Evolutionary conservation across 2,797 vertebrate genomes (phyloP), one percentile per base, ranked within the genome.

Genomic region (Pygocentrus nattereri): DNA sequence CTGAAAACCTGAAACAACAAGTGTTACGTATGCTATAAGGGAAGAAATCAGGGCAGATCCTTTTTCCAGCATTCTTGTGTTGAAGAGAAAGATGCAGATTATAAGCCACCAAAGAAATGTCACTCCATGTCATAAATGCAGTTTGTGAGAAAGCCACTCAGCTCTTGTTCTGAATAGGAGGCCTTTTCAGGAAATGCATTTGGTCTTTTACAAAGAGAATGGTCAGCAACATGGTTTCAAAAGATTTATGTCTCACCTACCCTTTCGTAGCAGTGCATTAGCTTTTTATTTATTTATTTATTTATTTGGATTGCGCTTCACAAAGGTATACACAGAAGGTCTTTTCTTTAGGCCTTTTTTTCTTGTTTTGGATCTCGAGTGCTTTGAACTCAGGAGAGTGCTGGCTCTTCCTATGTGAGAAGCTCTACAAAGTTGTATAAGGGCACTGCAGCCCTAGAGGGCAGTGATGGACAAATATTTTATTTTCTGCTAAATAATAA

Each of bases 401-500:
- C 41, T 10, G 50, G 27, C 34, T 31, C 6, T 59, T 71, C 19
- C 19, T 49, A 25, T 30, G 27, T 65, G 41, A 62, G 34, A 44
- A 65, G 76, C 59, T 76, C 12, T 27, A 64, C 27, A 31, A 65
- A 41, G 72, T 18, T 13, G 13, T 76, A 76, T 49, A 64, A 31
- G 52, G 27, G 19, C 49, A 56, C 52, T 56, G 50, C 50, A 34
- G 50, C 70, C 31, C 50, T 54, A 31, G 21, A 73, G 30, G 50
- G 70, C 34, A 30, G 27, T 56, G 19, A 73, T 16, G 44, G 70
- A 73, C 70, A 73, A 56, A 73, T 56, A 56, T 73, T 54, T 72
- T 34, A 52, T 72, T 72, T 30, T 56, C 30, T 73, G 30, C 16
- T 73, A 73, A 73, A 73, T 73, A 73, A 73, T 73, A 56, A 34